Percentiles rank a stretch among this genome's conserved stretches.
phyloP scores from a whole-genome alignment of 2,797 vertebrate species.

The Heteromormyrus szaboi region DNA sequence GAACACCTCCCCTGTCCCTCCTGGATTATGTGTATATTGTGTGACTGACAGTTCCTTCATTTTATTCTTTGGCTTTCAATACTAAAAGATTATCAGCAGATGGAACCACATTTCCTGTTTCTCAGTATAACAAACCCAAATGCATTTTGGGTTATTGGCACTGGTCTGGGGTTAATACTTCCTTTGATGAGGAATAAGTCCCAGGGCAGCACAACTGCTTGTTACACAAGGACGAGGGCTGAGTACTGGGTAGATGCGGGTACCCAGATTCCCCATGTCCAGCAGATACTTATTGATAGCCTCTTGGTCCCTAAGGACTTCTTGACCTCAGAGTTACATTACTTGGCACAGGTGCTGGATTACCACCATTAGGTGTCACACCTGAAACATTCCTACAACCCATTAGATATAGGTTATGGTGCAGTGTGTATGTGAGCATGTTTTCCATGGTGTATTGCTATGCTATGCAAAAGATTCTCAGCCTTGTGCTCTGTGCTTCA shows the following conservation, averaged over 20 bases:
- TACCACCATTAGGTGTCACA: neutral
- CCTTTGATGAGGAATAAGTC: neutral
- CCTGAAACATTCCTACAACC: neutral
- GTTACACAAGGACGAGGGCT: neutral
- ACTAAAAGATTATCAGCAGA: neutral
- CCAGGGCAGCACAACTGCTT: neutral
- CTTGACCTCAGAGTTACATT: neutral
- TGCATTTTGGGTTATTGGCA: neutral
- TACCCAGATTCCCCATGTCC: neutral
- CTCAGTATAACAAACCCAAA: neutral
- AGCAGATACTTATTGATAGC: neutral
- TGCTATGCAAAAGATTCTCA: neutral
- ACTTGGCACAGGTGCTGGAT: neutral
- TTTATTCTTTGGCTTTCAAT: neutral
- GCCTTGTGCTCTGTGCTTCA: neutral
- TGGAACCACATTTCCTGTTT: neutral
- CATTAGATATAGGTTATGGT: neutral
- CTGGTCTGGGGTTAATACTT: neutral
- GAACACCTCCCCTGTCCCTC: no score
- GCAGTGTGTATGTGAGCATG: neutral
- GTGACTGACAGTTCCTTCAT: neutral
- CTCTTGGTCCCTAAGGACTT: neutral
- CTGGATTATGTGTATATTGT: no score
- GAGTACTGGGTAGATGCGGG: neutral
- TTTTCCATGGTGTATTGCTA: neutral